Base-by-base conservation (phyloP, 2,888 invertebrate species). In the Leucophenga montana region DNA sequence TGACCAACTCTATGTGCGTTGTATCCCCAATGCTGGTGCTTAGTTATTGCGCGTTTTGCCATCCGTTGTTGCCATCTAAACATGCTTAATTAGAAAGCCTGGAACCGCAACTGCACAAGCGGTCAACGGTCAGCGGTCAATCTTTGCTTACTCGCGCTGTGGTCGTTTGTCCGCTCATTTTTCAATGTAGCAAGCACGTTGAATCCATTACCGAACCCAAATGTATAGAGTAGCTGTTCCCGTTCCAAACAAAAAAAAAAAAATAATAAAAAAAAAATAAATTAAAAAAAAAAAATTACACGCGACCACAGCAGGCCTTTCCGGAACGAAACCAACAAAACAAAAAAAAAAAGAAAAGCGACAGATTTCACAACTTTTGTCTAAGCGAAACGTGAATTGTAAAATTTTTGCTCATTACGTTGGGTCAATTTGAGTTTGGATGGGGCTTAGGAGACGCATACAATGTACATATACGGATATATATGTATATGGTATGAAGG, bases 61-160 rank as follows among this genome's bases (percentile, higher is more conserved):
- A 8, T 13, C 11, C 16, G 50, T 16, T 50, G 14, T 18, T 50
- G 14, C n/a, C 50, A 83, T 84, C 83, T 84, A 83, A 84, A 77
- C 85, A 80, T 72, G 78, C 84, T 85, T 84, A 85, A 85, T 84
- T 84, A 85, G 85, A 85, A 85, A 82, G 85, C 74, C 69, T 68
- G 66, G 64, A 59, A 20, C 22, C 56, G 22, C 20, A 44, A 31
- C 73, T 48, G 74, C 33, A 48, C 68, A 73, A 20, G n/a, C 62
- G 57, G 16, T 13, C n/a, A 61, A 50, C 33, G 20, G 50, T 31
- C 68, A 48, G 46, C 20, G 66, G 54, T 66, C 11, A 39, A 39
- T 11, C 39, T 39, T 39, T 11, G 11, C 11, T 39, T 39, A 11
- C 11, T 39, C 8, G 4, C 6, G 69, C 56, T 57, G 66, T 70